Evolutionary conservation across 2,888 invertebrate species (phyloP).

Genomic region (Cheilosia impressa): DNA sequence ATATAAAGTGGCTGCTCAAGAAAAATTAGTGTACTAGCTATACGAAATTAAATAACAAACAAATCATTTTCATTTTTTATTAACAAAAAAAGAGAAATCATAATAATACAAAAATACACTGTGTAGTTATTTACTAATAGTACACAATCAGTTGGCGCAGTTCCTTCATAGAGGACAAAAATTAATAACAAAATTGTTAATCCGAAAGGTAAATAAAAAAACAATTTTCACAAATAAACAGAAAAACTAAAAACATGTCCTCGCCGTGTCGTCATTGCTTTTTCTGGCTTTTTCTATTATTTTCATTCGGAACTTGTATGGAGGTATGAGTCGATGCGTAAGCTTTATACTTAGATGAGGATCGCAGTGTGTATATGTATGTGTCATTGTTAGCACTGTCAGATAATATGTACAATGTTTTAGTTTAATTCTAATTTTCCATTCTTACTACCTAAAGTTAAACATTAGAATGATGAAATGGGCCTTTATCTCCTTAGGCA

Average conservation of each 20-base stretch:
- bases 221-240: conserved; percentile 7
- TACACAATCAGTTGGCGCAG: conserved; percentile 49
- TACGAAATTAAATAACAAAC: background rate
- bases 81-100: conserved; percentile 40
- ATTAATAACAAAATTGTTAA: conserved; percentile 1
- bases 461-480: background rate
- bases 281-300: background rate
- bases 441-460: conserved; percentile 41
- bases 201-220: background rate
- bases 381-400: conserved; percentile 51
- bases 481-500: conserved; percentile 85
- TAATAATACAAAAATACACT: conserved; percentile 44
- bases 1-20: background rate
- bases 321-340: conserved; percentile 70
- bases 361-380: conserved; percentile 36
- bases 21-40: background rate
- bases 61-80: conserved; percentile 16
- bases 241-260: conserved; percentile 21
- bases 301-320: conserved; percentile 54
- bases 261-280: background rate
- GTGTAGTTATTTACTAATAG: conserved; percentile 22
- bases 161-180: conserved; percentile 34
- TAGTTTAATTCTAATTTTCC: conserved; percentile 32
- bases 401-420: conserved; percentile 57
- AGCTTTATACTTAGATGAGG: conserved; percentile 24